A percentile compares a stretch with the other conserved stretches of the same genome.
Evolutionary conservation across 2,888 invertebrate genomes (phyloP).

Genomic region (Tinea semifulvella): DNA sequence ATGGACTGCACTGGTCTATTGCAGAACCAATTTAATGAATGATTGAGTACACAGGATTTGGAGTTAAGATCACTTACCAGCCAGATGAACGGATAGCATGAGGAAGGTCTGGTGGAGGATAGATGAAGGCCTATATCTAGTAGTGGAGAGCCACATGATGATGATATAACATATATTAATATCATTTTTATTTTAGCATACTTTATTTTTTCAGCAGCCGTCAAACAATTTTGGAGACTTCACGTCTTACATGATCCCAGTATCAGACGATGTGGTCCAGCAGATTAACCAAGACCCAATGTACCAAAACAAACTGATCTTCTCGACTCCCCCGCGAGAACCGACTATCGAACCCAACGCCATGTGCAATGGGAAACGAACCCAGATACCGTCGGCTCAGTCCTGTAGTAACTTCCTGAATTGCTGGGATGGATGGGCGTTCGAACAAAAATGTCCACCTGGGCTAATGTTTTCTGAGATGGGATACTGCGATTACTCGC

Average conservation of each 20-base stretch:
- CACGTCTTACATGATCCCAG: constrained; percentile 46
- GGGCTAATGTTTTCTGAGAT: constrained; percentile 68
- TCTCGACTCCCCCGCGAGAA: constrained; percentile 32
- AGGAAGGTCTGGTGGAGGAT: no score
- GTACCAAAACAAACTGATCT: constrained; percentile 42
- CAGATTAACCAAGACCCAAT: constrained; percentile 41
- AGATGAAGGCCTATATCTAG: no score
- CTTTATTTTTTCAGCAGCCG: constrained; percentile 25
- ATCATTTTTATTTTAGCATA: neutral
- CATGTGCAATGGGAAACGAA: constrained; percentile 55
- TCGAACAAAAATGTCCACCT: constrained; percentile 72
- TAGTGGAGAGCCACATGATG: no score
- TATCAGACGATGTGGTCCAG: constrained; percentile 47
- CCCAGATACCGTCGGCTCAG: constrained; percentile 69
- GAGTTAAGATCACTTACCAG: no score
- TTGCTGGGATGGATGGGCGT: constrained; percentile 75
- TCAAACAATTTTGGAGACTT: constrained; percentile 29
- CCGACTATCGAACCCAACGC: constrained; percentile 38
- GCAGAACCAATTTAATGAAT: no score
- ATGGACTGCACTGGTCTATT: no score
- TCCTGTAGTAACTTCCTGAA: constrained; percentile 72
- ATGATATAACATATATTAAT: no score
- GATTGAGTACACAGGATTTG: no score
- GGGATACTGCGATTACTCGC: constrained; percentile 71
- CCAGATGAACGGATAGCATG: no score